Evolutionary conservation across 2,113 vertebrate genomes (phyloP).

Genomic region (Toxostoma redivivum): DNA sequence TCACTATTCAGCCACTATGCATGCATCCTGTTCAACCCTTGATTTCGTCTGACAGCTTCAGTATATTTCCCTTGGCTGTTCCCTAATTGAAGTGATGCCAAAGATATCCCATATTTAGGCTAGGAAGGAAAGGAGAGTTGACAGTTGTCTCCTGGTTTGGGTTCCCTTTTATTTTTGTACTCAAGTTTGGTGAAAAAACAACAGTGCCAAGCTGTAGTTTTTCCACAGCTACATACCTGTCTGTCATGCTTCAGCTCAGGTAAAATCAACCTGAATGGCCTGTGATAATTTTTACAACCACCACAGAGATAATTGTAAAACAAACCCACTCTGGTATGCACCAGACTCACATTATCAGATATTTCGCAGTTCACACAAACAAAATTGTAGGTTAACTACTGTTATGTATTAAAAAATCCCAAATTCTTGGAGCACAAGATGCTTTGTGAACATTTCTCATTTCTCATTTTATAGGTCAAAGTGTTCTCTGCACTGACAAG

Average conservation of each 20-base stretch:
- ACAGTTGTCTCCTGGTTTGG: neutral
- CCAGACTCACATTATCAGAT: accelerated
- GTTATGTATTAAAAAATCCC: neutral
- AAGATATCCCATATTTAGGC: neutral
- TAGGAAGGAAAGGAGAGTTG: neutral
- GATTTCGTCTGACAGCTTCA: neutral
- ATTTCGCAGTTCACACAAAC: neutral
- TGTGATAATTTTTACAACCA: neutral
- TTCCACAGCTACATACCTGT: neutral
- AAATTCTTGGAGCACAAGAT: neutral
- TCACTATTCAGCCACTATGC: neutral
- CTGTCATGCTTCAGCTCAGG: neutral
- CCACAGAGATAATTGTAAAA: neutral
- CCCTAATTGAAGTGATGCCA: neutral
- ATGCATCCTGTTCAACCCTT: neutral
- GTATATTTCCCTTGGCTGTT: neutral
- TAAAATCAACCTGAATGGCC: neutral
- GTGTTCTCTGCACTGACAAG: neutral
- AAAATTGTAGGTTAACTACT: neutral
- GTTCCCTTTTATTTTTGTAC: neutral
- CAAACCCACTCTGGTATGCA: neutral
- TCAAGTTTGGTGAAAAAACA: neutral
- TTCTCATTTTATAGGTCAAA: neutral
- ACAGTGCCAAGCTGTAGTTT: neutral
- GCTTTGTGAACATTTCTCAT: neutral